Evolutionary conservation across 2,797 vertebrate genomes (phyloP), one percentile per base, ranked within the genome.

Genomic region (Chelonia mydas): DNA sequence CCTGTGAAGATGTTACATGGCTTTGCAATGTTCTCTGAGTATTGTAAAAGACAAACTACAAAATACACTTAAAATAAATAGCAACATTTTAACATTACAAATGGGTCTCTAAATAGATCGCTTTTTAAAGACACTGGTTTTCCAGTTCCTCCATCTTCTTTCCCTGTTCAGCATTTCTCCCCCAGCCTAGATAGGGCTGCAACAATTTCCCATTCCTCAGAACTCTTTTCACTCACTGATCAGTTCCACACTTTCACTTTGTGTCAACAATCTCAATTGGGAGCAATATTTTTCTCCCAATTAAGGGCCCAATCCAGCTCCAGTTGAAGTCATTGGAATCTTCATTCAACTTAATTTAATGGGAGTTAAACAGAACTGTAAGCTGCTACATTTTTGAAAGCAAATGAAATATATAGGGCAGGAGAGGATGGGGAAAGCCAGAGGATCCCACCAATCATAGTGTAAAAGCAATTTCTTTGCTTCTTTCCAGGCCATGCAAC

Each of bases 291-390:
- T 96, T 83, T 84, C 95, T 94, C 93, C 88, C 50, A 72, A 33
- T 86, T 93, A 88, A 91, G 65, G 82, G 55, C 41, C 83, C 83
- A 86, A 1, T 0, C 68, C 86, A 96, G 50, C 54, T 54, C 45
- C 68, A 92, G 93, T 87, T 72, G 55, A 84, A 92, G 93, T 59
- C 80, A 83, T 31, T 92, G 89, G 87, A 92, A 95, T 96, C 96
- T 94, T 90, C 81, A 86, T 90, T 94, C 94, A 92, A 53, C 95
- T 95, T 90, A 86, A 0, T 87, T 90, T 95, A 95, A 95, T 89
- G 79, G 83, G 92, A 88, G 81, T 90, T 94, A 92, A 96, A 93
- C 95, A 94, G 93, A 94, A 94, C 83, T 87, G 89, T 90, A 94
- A 91, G 81, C 87, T 86, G 85, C 55, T 93, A 89, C 68, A 82